Evolutionary conservation across 1,140 invertebrate species (phyloP), one percentile per base, ranked within the genome.

Genomic region (Drosophila ambigua): DNA sequence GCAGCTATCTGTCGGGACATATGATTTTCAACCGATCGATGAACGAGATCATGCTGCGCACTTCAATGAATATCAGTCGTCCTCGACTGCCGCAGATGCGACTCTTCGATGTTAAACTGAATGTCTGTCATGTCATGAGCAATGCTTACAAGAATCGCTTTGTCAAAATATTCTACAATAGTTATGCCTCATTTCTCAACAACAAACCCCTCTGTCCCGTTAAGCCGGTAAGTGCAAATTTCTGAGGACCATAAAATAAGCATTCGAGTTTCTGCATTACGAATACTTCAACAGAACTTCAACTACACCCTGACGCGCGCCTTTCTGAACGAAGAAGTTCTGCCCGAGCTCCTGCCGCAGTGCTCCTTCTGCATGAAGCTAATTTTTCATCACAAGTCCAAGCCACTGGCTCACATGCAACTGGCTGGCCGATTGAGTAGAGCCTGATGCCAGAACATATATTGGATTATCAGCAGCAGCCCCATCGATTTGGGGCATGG

Each of bases 81-180:
- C 44, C 68, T 0, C 50, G 55, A 2, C 20, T 53, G 2, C 73
- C 64, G 11, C 52, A 61, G 23, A 26, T 81, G 6, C 82, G 82
- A 4, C 54, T 85, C 2, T 87, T 87, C 52, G 67, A 61, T 23
- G 66, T 73, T 0, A 69, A 69, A n/a, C 15, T 85, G 5, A 63
- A 85, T 7, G 24, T 87, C 0, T 85, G 81, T n/a, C 26, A 58
- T 4, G 51, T 81, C 5, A 23, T 85, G 0, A 71, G 60, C 6
- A 87, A 87, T 48, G 48, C 13, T 2, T 87, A 85, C 35, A 69
- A 55, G 8, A 85, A 80, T 41, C 81, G 71, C 54, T 85, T 87
- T 35, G 24, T 85, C 6, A 48, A 35, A 44, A 24, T 69, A 28
- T 16, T 85, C 6, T 69, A 75, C 20, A 61, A 63, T 13, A 77